phyloP scores from a whole-genome alignment of 2,113 vertebrate species.

The Dicrurus megarhynchus region DNA sequence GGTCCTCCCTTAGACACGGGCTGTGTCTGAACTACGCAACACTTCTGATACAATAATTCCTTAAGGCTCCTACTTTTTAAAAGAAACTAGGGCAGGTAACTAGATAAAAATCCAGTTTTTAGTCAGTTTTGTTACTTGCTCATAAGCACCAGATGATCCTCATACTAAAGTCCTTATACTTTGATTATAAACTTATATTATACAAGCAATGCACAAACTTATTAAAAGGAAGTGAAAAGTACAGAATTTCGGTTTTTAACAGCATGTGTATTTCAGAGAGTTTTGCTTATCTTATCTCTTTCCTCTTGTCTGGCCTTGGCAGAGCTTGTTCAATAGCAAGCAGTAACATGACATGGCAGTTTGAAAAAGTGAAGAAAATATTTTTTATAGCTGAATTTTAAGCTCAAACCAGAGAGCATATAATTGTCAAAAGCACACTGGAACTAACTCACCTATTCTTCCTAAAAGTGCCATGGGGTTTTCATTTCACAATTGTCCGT shows the following conservation, averaged over 20 bases:
- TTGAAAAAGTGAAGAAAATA: background rate
- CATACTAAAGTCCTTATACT: background rate
- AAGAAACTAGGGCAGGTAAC: too few species aligned
- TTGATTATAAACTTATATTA: background rate
- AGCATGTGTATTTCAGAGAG: background rate
- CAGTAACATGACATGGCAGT: background rate
- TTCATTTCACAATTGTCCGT: background rate
- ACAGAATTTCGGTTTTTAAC: background rate
- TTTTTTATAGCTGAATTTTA: background rate
- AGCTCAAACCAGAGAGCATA: background rate
- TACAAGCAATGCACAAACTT: background rate
- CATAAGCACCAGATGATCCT: background rate
- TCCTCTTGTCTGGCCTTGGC: background rate
- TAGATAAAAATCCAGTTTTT: background rate
- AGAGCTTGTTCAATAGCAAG: background rate
- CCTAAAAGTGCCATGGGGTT: conserved; percentile 6
- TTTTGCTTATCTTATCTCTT: background rate
- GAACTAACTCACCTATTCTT: conserved; percentile 58
- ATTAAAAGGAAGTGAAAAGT: background rate
- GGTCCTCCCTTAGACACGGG: background rate
- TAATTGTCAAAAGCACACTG: conserved; percentile 21
- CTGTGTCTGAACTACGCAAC: background rate
- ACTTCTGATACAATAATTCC: background rate
- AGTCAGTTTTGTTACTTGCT: background rate
- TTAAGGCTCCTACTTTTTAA: background rate